Conservation (phyloP, 2,888 invertebrate species). For the Eristalis arbustorum region DNA sequence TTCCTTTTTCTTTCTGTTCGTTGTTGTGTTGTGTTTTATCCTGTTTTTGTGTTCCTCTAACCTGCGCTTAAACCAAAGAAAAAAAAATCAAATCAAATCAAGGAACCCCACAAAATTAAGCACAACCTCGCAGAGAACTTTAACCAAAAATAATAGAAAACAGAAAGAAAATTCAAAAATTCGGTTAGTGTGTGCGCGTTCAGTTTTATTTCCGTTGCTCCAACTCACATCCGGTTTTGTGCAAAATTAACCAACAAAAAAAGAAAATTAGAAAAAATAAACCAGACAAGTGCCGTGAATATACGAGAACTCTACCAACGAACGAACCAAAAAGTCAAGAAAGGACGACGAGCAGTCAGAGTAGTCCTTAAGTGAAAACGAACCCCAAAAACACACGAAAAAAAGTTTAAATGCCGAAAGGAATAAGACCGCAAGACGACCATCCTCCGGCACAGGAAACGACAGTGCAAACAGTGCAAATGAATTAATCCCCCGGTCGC, state of each 20-base stretch:
- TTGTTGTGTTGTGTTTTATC: background rate
- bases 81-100: conserved; percentile 49
- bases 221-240: conserved; percentile 37
- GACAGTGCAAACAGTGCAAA: conserved; percentile 54
- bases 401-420: conserved; percentile 59
- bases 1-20: conserved; percentile 65
- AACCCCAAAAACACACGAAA: background rate
- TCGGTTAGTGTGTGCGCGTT: conserved; percentile 37
- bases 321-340: background rate
- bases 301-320: background rate
- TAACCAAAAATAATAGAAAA: background rate
- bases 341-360: conserved; percentile 25
- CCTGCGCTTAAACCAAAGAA: conserved; percentile 36
- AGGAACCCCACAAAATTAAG: background rate
- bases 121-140: conserved; percentile 25
- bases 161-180: background rate
- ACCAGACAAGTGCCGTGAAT: conserved; percentile 14
- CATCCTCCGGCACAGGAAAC: conserved; percentile 43
- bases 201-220: background rate
- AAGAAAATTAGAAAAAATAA: conserved; percentile 17
- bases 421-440: conserved; percentile 35
- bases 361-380: conserved; percentile 24
- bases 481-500: conserved; percentile 66
- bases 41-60: conserved; percentile 11
- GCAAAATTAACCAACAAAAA: background rate